Percentiles rank a stretch among this genome's conserved stretches.
Evolutionary conservation across 2,797 vertebrate genomes (phyloP).

Genomic region (Argya squamiceps): DNA sequence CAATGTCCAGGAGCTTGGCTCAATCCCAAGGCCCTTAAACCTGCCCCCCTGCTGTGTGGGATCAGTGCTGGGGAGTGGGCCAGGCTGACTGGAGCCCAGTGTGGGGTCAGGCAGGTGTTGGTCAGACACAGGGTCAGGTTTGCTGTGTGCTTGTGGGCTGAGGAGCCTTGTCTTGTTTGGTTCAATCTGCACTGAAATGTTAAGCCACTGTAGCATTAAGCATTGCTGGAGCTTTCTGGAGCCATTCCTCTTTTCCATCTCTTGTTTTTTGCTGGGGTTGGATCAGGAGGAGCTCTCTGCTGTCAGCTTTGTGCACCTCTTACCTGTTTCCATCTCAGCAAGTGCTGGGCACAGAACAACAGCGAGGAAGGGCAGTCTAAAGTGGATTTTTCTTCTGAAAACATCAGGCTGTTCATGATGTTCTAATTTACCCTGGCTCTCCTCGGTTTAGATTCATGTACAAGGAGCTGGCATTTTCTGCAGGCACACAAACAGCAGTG

Average conservation of each 20-base stretch:
- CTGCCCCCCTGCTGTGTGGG: background rate
- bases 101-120: background rate
- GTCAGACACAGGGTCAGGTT: background rate
- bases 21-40: background rate
- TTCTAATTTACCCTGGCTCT: background rate
- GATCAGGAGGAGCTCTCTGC: background rate
- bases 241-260: background rate
- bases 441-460: background rate
- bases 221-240: background rate
- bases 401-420: rapidly evolving
- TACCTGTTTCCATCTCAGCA: background rate
- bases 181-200: background rate
- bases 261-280: background rate
- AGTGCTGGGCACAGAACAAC: rapidly evolving
- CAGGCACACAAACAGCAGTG: background rate
- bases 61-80: background rate
- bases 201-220: background rate
- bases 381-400: background rate
- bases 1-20: background rate
- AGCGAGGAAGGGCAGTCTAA: background rate
- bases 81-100: rapidly evolving
- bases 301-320: background rate
- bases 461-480: background rate
- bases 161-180: background rate
- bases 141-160: background rate